Percentiles rank a stretch among this genome's conserved stretches.
These are phyloP conservation scores for Myotis planiceps DNA, from an alignment of 2,797 vertebrate species.

Conservation along the genomic window DNA sequence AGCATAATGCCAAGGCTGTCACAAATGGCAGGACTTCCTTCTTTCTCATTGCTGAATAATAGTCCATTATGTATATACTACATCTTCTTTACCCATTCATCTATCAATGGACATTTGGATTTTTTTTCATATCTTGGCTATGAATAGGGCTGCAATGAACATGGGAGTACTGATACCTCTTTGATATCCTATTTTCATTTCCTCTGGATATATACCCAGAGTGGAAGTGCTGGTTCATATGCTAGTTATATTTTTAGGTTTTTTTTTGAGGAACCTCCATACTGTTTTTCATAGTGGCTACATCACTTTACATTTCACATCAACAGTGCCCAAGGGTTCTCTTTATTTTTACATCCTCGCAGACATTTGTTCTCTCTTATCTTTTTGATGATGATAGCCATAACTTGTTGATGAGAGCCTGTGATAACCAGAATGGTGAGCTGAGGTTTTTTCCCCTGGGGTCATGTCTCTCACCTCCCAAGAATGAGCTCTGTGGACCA, in stretches of 20 bases:
- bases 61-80: neutral
- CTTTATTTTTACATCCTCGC: neutral
- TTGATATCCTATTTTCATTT: neutral
- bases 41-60: neutral
- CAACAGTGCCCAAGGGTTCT: neutral
- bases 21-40: neutral
- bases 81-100: neutral
- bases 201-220: neutral
- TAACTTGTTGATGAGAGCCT: neutral
- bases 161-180: neutral
- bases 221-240: neutral
- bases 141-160: neutral
- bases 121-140: neutral
- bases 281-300: neutral
- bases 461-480: too few relatives aligned
- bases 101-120: neutral
- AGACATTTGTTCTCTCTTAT: neutral
- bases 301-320: neutral
- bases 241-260: neutral
- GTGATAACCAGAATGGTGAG: too few relatives aligned
- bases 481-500: too few relatives aligned
- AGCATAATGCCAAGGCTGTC: neutral
- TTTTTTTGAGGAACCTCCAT: neutral
- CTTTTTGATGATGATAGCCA: neutral
- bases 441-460: too few relatives aligned